A percentile compares a stretch with the other conserved stretches of the same genome.
These are phyloP conservation scores for Eumaeus atala DNA, from an alignment of 1,140 invertebrate species.

Conservation along the genomic window DNA sequence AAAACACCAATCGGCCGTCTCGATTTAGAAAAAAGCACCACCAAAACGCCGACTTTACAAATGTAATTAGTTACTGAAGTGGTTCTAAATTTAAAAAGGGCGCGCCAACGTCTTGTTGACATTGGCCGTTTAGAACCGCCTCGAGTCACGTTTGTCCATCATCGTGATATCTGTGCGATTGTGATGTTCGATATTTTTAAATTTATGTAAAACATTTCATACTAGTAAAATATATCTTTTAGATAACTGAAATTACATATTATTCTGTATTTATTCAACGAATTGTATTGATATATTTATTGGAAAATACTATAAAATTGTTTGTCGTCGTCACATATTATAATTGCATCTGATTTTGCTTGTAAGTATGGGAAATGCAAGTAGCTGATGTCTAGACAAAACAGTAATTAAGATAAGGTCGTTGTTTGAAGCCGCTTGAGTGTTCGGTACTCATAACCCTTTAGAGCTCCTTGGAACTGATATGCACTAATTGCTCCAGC, in stretches of 20 bases:
- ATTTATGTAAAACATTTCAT: too few relatives aligned
- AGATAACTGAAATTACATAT: too few relatives aligned
- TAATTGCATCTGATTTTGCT: slow-evolving; percentile 2
- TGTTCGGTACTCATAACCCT: slow-evolving; percentile 50
- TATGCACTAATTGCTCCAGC: slow-evolving; percentile 39
- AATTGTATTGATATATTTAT: too few relatives aligned
- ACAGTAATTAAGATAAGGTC: slow-evolving; percentile 49
- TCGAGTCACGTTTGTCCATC: slow-evolving; percentile 60
- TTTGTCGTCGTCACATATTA: slow-evolving; percentile 18
- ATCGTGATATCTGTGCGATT: slow-evolving; percentile 48
- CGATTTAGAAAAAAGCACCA: slow-evolving; percentile 38
- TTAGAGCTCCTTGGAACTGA: slow-evolving; percentile 34
- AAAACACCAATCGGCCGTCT: slow-evolving; percentile 33
- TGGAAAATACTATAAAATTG: slow-evolving; percentile 21
- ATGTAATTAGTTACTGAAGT: slow-evolving; percentile 66
- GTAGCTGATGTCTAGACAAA: slow-evolving; percentile 39
- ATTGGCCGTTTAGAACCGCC: slow-evolving; percentile 52
- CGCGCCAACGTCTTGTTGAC: slow-evolving; percentile 45
- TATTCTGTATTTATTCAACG: too few relatives aligned
- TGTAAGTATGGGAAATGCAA: neutral
- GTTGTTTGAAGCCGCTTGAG: slow-evolving; percentile 33
- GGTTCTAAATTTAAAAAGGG: slow-evolving; percentile 68
- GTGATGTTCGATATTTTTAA: slow-evolving; percentile 38
- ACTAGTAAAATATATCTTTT: too few relatives aligned
- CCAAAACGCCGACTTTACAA: slow-evolving; percentile 61